Conservation (phyloP, 2,113 vertebrate species). For the Sylvicapra grimmia region DNA sequence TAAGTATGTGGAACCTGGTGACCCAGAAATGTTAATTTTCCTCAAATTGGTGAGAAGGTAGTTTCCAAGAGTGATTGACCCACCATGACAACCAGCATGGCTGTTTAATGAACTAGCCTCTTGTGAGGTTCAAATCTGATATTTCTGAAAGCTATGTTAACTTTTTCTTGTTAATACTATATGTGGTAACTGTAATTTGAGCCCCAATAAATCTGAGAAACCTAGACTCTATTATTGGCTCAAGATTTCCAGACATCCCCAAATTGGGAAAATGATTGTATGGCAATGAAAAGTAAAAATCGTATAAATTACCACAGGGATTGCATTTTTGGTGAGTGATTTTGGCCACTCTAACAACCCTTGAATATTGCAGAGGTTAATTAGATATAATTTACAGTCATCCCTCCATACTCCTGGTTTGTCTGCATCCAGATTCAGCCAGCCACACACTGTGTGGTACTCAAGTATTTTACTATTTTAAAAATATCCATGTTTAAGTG, state of each 20-base stretch:
- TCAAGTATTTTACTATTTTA: not conserved
- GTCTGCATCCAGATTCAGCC: not conserved
- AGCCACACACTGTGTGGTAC: not conserved
- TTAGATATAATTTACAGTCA: not conserved
- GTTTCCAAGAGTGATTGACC: slow-evolving; percentile 57
- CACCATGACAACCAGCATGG: not conserved
- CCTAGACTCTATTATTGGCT: not conserved
- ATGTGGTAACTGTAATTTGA: not conserved
- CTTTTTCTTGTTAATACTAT: not conserved
- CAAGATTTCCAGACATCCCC: not conserved
- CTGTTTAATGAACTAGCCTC: slow-evolving; percentile 51
- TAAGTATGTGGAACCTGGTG: slow-evolving; percentile 53
- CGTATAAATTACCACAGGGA: not conserved
- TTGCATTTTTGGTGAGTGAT: not conserved
- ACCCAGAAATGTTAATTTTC: slow-evolving; percentile 69
- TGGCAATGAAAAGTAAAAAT: not conserved
- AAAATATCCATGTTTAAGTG: not conserved
- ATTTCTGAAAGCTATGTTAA: slow-evolving; percentile 33
- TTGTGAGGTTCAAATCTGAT: not conserved
- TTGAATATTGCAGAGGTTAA: not conserved
- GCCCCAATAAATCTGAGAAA: not conserved
- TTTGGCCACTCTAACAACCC: not conserved
- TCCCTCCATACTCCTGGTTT: not conserved
- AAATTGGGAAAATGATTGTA: not conserved
- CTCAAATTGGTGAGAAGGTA: slow-evolving; percentile 46